phyloP scores from a whole-genome alignment of 1,140 invertebrate genomes.

The Ceratosolen solmsi region DNA sequence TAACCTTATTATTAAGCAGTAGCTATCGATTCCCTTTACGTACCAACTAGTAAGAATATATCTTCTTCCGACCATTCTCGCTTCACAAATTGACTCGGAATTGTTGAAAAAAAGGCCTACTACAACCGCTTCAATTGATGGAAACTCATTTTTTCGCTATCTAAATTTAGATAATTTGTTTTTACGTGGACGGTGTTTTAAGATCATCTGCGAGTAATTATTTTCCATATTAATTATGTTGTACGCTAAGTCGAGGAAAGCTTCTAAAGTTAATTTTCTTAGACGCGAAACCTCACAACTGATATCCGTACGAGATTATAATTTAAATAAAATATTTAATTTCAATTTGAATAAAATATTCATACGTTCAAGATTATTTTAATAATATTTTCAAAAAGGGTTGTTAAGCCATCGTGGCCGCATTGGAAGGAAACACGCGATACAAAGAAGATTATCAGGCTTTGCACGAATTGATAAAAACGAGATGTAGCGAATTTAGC shows the following conservation, averaged over 20 bases:
- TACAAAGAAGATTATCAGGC: slow-evolving; percentile 11
- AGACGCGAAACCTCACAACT: too few relatives aligned
- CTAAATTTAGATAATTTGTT: too few relatives aligned
- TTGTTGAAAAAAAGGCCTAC: too few relatives aligned
- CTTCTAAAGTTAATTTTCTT: too few relatives aligned
- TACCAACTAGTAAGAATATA: neutral
- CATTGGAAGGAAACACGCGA: neutral
- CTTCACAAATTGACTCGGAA: too few relatives aligned
- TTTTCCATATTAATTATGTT: too few relatives aligned
- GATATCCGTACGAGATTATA: neutral
- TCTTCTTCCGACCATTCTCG: neutral
- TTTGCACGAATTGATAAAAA: slow-evolving; percentile 21
- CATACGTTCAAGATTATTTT: neutral
- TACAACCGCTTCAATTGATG: too few relatives aligned
- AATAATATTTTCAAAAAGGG: too few relatives aligned
- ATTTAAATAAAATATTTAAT: neutral
- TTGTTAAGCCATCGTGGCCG: neutral
- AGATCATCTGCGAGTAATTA: too few relatives aligned
- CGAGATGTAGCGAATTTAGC: neutral
- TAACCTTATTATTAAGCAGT: slow-evolving; percentile 23
- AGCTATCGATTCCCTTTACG: neutral
- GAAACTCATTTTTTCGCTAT: too few relatives aligned
- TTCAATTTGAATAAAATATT: neutral
- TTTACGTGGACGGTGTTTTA: too few relatives aligned
- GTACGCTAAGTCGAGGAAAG: too few relatives aligned